Conservation (phyloP, 37 sponge, comb jelly and placozoan genomes). For the Aplysina aerophoba region DNA sequence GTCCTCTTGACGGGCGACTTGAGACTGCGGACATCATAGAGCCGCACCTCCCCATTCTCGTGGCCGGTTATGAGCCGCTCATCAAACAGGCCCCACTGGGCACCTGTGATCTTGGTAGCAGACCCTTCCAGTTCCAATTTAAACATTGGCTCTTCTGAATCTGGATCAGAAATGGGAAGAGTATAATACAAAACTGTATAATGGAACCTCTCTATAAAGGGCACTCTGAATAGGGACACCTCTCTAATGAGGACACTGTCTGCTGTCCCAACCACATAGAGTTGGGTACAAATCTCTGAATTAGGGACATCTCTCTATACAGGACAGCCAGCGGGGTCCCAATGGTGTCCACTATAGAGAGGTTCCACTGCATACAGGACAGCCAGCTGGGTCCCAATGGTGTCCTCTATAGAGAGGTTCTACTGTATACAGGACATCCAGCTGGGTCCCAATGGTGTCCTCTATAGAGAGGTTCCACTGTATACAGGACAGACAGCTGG, state of each 20-base stretch:
- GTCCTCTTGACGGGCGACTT: background rate
- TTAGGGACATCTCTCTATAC: background rate
- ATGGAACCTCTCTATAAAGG: background rate
- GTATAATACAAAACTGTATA: background rate
- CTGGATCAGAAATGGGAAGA: background rate
- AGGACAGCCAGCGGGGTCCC: too few relatives aligned
- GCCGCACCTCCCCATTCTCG: constrained; percentile 69
- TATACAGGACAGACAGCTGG: too few relatives aligned
- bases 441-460: too few relatives aligned
- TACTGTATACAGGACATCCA: too few relatives aligned
- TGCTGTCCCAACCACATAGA: too few relatives aligned
- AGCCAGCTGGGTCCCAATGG: too few relatives aligned
- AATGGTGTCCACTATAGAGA: too few relatives aligned
- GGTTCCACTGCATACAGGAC: too few relatives aligned
- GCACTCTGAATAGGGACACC: too few relatives aligned
- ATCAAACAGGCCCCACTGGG: constrained; percentile 93
- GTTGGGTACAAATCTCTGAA: background rate
- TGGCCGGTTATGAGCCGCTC: constrained; percentile 88
- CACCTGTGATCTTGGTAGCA: constrained; percentile 76
- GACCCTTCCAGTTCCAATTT: constrained; percentile 33
- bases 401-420: too few relatives aligned
- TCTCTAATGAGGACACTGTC: too few relatives aligned
- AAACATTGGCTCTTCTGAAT: background rate
- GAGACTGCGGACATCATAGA: constrained; percentile 10
- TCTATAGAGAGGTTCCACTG: too few relatives aligned